Conservation (phyloP, 2,797 vertebrate genomes). For the Danio aesculapii region DNA sequence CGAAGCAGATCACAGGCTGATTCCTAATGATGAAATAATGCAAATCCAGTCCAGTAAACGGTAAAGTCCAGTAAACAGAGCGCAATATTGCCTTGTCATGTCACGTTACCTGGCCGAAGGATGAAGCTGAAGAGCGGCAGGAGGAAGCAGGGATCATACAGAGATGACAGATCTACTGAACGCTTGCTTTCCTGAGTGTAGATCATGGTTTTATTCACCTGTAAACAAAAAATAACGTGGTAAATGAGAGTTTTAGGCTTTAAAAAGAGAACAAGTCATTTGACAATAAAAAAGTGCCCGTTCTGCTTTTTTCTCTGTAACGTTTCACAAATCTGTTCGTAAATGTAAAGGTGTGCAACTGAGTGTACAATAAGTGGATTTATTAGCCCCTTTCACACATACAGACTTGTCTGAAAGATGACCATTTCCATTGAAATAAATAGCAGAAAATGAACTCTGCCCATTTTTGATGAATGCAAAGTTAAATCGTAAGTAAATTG, state of each 20-base stretch:
- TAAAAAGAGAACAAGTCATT: neutral
- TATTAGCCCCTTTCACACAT: too few relatives aligned
- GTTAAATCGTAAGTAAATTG: too few relatives aligned
- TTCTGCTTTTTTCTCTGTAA: too few relatives aligned
- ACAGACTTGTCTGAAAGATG: too few relatives aligned
- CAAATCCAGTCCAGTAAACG: neutral
- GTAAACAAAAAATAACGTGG: constrained; percentile 31
- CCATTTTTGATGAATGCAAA: too few relatives aligned
- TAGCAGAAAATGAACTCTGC: too few relatives aligned
- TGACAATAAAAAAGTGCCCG: too few relatives aligned
- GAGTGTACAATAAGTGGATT: too few relatives aligned
- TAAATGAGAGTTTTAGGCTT: neutral
- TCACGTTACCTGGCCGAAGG: constrained; percentile 86
- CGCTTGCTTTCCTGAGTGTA: constrained; percentile 69
- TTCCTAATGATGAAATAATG: neutral
- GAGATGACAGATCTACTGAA: constrained; percentile 64
- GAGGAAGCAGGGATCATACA: constrained; percentile 94
- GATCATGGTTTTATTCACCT: constrained; percentile 77
- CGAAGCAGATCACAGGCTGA: neutral
- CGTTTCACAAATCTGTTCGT: too few relatives aligned
- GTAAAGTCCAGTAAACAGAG: neutral
- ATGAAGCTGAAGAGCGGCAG: constrained; percentile 91
- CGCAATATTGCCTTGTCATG: neutral
- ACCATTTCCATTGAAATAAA: too few relatives aligned
- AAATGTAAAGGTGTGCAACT: too few relatives aligned